Conservation (phyloP, 2,797 vertebrate genomes). For the Brachyalestes nurse region DNA sequence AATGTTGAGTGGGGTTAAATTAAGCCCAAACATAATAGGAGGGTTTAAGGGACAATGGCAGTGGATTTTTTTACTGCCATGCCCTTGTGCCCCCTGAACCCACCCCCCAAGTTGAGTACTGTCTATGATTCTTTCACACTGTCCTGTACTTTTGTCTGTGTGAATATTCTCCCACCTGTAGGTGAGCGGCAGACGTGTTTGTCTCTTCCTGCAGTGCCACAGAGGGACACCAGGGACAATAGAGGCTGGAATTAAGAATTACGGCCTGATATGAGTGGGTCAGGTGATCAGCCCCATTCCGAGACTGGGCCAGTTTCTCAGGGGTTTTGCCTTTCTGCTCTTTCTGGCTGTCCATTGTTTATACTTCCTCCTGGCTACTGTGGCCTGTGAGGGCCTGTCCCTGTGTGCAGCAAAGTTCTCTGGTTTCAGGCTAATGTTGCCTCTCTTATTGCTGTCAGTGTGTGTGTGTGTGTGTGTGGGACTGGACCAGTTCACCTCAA, state of each 20-base stretch:
- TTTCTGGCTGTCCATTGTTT: constrained; percentile 71
- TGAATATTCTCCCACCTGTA: constrained; percentile 2
- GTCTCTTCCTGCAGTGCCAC: constrained; percentile 9
- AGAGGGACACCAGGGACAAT: constrained; percentile 19
- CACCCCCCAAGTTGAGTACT: neutral
- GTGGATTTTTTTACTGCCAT: no score
- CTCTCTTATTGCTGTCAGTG: constrained; percentile 54
- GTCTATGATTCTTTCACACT: neutral
- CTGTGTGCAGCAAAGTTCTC: constrained; percentile 65
- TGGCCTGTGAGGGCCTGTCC: constrained; percentile 52
- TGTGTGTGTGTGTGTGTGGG: constrained; percentile 55
- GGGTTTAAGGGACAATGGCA: no score
- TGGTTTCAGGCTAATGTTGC: constrained; percentile 66
- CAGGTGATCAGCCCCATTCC: constrained; percentile 59
- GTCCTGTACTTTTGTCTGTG: neutral
- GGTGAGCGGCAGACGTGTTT: neutral
- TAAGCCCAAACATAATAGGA: no score
- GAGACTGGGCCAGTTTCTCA: constrained; percentile 70
- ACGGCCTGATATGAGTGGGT: constrained; percentile 36
- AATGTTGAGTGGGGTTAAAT: no score
- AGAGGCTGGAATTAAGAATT: constrained; percentile 56
- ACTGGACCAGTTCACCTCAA: constrained; percentile 47
- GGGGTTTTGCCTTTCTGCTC: constrained; percentile 77
- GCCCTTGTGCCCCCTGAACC: no score
- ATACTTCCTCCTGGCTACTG: constrained; percentile 61